A percentile compares a stretch with the other conserved stretches of the same genome.
These are phyloP conservation scores for Picus viridis DNA, from an alignment of 2,797 vertebrate species.

Conservation along the genomic window DNA sequence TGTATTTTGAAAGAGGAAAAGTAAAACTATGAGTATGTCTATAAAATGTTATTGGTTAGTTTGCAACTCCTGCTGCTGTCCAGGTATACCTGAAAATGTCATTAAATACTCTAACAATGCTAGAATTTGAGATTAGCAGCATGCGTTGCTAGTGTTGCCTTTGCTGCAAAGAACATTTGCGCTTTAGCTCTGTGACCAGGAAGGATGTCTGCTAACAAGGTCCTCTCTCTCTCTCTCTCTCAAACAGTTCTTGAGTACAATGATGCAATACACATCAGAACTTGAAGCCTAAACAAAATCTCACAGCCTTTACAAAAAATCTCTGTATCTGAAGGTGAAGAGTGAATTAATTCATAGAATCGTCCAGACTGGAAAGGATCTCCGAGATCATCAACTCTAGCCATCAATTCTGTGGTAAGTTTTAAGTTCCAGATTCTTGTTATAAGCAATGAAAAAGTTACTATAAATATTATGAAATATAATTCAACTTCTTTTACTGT, in stretches of 20 bases:
- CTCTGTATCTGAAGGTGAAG: background rate
- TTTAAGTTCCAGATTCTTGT: background rate
- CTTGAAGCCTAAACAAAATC: background rate
- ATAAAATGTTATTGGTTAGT: background rate
- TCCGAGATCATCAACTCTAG: too few species aligned
- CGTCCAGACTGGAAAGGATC: too few species aligned
- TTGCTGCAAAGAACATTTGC: background rate
- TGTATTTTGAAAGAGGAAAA: constrained; percentile 64
- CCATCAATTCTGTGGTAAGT: background rate
- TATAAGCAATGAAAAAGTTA: background rate
- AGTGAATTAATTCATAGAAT: background rate
- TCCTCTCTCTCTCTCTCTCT: background rate
- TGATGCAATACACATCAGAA: background rate
- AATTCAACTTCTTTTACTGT: background rate
- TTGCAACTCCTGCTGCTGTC: background rate
- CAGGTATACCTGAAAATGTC: background rate
- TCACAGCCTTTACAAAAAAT: background rate
- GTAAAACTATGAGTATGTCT: background rate
- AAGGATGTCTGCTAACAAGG: background rate
- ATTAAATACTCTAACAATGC: background rate
- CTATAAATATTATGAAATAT: background rate
- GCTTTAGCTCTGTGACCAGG: background rate
- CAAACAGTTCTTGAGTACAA: background rate
- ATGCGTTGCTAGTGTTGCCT: background rate
- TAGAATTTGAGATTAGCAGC: background rate